A percentile compares a stretch with the other conserved stretches of the same genome.
These are phyloP conservation scores for Ophiodon elongatus DNA, from an alignment of 2,113 vertebrate species.

Conservation along the genomic window DNA sequence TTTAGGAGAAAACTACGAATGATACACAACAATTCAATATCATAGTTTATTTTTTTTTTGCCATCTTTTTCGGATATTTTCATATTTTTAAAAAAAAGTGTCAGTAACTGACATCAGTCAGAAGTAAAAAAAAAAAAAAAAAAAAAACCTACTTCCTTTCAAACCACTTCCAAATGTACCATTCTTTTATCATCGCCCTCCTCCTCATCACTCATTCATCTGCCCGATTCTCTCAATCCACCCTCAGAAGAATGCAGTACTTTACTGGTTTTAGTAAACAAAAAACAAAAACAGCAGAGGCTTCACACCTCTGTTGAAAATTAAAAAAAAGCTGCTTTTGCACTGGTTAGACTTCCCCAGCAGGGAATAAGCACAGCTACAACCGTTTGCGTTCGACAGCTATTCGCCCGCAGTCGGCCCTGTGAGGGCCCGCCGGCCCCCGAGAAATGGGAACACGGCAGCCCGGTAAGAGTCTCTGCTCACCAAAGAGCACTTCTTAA, in stretches of 20 bases:
- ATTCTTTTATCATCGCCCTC: conserved; percentile 61
- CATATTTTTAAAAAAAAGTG: conserved; percentile 79
- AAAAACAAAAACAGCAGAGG: conserved; percentile 78
- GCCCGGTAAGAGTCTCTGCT: conserved; percentile 70
- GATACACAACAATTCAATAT: conserved; percentile 78
- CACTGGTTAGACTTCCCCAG: conserved; percentile 80
- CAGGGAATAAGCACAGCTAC: conserved; percentile 79
- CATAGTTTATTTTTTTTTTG: conserved; percentile 72
- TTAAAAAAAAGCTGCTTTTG: conserved; percentile 83
- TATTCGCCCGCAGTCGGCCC: conserved; percentile 51
- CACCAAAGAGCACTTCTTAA: conserved; percentile 81
- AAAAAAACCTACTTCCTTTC: conserved; percentile 68
- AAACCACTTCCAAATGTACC: conserved; percentile 84
- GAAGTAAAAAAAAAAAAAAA: conserved; percentile 50
- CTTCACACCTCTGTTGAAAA: conserved; percentile 82
- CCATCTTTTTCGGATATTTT: conserved; percentile 64
- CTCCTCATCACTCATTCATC: conserved; percentile 57
- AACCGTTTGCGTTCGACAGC: conserved; percentile 54
- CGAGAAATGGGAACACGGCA: conserved; percentile 36
- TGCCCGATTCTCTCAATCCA: conserved; percentile 61
- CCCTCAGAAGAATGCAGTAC: conserved; percentile 80
- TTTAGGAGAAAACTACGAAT: conserved; percentile 72
- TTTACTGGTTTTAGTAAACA: conserved; percentile 83
- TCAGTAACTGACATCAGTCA: conserved; percentile 86
- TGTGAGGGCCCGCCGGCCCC: conserved; percentile 40